These are phyloP conservation scores for Luperina testacea DNA, from an alignment of 2,888 invertebrate genomes.

Conservation along the genomic window DNA sequence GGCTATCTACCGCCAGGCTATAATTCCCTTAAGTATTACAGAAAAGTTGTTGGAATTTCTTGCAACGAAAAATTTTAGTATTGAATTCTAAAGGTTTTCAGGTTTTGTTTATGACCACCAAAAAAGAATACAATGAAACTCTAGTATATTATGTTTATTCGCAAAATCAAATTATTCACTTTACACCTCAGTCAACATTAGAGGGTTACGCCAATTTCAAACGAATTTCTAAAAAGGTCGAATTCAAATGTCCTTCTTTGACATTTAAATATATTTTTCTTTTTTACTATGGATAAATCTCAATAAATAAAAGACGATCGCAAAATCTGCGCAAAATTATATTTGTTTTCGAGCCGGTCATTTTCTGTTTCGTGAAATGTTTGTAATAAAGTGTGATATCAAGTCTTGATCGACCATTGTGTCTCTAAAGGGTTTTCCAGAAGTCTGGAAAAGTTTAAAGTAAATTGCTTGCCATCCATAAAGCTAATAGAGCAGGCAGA, in stretches of 20 bases:
- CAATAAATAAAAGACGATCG: conserved; percentile 49
- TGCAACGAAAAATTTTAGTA: neutral
- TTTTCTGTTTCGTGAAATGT: conserved; percentile 36
- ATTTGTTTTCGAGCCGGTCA: conserved; percentile 38
- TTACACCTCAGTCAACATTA: conserved; percentile 13
- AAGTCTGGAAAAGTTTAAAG: conserved; percentile 30
- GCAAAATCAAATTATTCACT: conserved; percentile 1
- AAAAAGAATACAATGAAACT: neutral
- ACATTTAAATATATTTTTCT: conserved; percentile 47
- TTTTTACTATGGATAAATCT: conserved; percentile 22
- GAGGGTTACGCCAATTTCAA: conserved; percentile 29
- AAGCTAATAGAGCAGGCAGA: conserved; percentile 57
- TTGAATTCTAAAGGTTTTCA: neutral
- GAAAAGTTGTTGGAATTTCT: neutral
- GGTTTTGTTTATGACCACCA: neutral
- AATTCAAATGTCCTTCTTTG: conserved; percentile 50
- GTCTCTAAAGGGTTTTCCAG: conserved; percentile 19
- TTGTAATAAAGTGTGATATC: conserved; percentile 39
- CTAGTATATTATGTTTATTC: neutral
- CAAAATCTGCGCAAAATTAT: conserved; percentile 15
- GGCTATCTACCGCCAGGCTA: conserved; percentile 26
- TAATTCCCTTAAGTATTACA: conserved; percentile 3
- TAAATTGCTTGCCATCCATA: conserved; percentile 40
- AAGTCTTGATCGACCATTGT: conserved; percentile 34
- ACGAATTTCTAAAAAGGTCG: conserved; percentile 48